These are phyloP conservation scores for Ligdia adustata DNA, from an alignment of 2,888 invertebrate species.

Conservation along the genomic window DNA sequence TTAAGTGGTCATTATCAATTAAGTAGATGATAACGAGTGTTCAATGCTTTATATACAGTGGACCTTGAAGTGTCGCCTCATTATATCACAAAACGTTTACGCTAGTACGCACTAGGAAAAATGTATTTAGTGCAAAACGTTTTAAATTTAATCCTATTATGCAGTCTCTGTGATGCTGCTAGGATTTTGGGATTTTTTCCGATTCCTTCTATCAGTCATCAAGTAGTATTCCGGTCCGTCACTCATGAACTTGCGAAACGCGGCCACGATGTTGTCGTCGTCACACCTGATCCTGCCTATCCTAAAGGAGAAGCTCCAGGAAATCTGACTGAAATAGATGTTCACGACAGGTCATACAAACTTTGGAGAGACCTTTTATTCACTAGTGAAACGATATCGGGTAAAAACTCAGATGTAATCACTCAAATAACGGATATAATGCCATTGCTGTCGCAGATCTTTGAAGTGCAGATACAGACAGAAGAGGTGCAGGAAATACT, in stretches of 20 bases:
- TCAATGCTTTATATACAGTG: neutral
- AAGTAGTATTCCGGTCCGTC: conserved; percentile 49
- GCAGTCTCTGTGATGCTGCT: neutral
- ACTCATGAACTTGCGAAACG: conserved; percentile 48
- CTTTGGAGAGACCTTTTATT: conserved; percentile 15
- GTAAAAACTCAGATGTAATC: conserved; percentile 5
- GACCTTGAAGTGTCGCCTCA: neutral
- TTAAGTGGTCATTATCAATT: no score
- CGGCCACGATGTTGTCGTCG: no score
- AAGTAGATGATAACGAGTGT: no score
- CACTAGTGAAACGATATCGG: conserved; percentile 1
- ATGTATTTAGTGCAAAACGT: neutral
- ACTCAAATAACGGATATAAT: conserved; percentile 14
- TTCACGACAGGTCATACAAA: conserved; percentile 22
- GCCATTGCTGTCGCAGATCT: conserved; percentile 12
- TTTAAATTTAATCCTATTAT: neutral
- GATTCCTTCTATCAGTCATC: conserved; percentile 52
- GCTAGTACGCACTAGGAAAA: neutral
- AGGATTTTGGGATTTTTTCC: conserved; percentile 52
- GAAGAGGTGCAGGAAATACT: conserved; percentile 25
- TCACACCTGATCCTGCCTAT: conserved; percentile 52
- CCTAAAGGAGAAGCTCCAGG: conserved; percentile 27
- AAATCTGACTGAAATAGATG: conserved; percentile 48
- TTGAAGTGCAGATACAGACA: conserved; percentile 24
- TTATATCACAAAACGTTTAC: neutral